Percentiles rank a stretch among this genome's conserved stretches.
phyloP scores from a whole-genome alignment of 2,888 invertebrate species.

The Rhopalosiphum nymphaeae region DNA sequence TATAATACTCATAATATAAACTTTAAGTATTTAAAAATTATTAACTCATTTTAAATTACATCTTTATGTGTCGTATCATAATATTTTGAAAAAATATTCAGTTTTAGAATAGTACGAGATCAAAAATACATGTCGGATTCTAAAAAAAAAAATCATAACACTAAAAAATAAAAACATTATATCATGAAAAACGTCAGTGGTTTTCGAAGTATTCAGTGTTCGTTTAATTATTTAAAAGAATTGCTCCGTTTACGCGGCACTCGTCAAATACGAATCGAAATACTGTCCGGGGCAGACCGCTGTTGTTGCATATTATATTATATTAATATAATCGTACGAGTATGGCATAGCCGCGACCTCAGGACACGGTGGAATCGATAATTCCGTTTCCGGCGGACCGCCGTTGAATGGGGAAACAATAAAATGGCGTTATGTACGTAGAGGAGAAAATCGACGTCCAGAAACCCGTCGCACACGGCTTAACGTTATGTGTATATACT shows the following conservation, averaged over 20 bases:
- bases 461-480: background rate
- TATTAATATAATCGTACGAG: background rate
- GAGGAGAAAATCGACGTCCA: constrained; percentile 26
- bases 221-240: background rate
- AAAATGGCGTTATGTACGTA: constrained; percentile 5
- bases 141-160: background rate
- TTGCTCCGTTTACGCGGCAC: background rate
- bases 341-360: background rate
- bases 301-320: background rate
- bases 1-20: background rate
- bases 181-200: too few relatives aligned
- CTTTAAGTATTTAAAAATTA: background rate
- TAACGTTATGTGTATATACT: background rate
- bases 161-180: background rate
- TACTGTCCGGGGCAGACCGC: background rate
- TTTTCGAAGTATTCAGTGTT: too few relatives aligned
- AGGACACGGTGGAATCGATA: background rate
- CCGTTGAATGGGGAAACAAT: constrained; percentile 22
- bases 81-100: background rate
- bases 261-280: background rate
- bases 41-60: background rate
- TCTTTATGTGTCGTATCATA: background rate
- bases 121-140: background rate
- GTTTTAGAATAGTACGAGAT: background rate
- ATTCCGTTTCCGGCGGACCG: background rate